Conservation (phyloP, 1,140 invertebrate species). For the Diorhabda sublineata region DNA sequence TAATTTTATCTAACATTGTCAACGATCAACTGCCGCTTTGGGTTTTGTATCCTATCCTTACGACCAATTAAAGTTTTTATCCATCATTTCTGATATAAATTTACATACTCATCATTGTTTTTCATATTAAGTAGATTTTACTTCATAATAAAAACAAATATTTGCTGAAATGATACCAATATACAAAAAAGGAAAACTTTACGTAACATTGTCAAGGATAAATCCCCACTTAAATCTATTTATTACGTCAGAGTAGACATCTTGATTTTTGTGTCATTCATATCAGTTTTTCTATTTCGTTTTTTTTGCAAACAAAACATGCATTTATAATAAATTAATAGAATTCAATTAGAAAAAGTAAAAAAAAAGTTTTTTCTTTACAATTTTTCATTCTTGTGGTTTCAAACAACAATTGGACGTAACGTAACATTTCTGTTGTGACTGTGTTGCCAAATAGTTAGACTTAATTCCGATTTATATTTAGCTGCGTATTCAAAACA, state of each 20-base stretch:
- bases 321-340: too few relatives aligned
- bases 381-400: too few relatives aligned
- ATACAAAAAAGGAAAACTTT: not conserved
- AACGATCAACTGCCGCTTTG: not conserved
- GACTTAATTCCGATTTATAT: not conserved
- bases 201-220: not conserved
- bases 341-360: too few relatives aligned
- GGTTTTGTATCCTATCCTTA: not conserved
- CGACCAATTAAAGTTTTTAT: not conserved
- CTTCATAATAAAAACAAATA: not conserved
- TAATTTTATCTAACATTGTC: not conserved
- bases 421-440: not conserved
- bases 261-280: not conserved
- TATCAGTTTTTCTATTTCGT: too few relatives aligned
- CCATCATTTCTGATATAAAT: not conserved
- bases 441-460: not conserved
- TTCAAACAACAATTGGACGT: too few relatives aligned
- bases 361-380: too few relatives aligned
- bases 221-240: not conserved
- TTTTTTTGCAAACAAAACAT: too few relatives aligned
- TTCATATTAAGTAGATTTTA: not conserved
- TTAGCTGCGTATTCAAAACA: not conserved
- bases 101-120: not conserved
- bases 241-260: not conserved
- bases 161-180: not conserved